A percentile compares a stretch with the other conserved stretches of the same genome.
Conservation (phyloP, 2,888 invertebrate genomes). For the Scaptomyza polygonia region DNA sequence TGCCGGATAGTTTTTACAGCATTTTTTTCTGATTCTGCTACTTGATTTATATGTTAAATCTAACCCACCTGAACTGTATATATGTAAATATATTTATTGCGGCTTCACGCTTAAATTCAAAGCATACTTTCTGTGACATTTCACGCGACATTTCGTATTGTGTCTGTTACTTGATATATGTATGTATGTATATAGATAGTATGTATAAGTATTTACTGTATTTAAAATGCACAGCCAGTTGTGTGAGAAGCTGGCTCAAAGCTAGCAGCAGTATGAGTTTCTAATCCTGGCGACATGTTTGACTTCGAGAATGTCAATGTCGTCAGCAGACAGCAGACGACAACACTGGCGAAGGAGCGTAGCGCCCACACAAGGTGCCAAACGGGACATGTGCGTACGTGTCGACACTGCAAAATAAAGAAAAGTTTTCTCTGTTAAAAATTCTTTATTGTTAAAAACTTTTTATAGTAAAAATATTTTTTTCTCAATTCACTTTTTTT, state of each 20-base stretch:
- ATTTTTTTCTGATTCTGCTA: neutral
- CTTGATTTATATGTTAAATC: neutral
- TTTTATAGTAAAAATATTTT: too few species aligned
- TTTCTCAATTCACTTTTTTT: too few species aligned
- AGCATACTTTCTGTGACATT: conserved; percentile 6
- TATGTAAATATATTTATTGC: neutral
- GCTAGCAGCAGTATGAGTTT: conserved; percentile 4
- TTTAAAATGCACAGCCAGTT: conserved; percentile 59
- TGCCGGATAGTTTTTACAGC: neutral
- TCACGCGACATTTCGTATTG: neutral
- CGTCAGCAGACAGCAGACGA: conserved; percentile 39
- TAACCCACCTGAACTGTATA: neutral
- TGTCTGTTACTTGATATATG: conserved; percentile 1
- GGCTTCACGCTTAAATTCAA: neutral
- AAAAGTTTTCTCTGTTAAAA: neutral
- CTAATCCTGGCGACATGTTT: conserved; percentile 24
- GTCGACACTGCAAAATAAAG: conserved; percentile 12
- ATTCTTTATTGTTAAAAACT: too few species aligned
- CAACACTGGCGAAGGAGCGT: conserved; percentile 2
- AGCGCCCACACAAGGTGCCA: conserved; percentile 33
- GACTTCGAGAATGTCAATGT: conserved; percentile 30
- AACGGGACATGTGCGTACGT: conserved; percentile 38
- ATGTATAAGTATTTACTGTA: conserved; percentile 41
- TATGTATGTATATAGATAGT: too few species aligned
- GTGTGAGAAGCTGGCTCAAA: conserved; percentile 5